These are phyloP conservation scores for Rhyacophila evoluta DNA, from an alignment of 2,888 invertebrate genomes.

Conservation along the genomic window DNA sequence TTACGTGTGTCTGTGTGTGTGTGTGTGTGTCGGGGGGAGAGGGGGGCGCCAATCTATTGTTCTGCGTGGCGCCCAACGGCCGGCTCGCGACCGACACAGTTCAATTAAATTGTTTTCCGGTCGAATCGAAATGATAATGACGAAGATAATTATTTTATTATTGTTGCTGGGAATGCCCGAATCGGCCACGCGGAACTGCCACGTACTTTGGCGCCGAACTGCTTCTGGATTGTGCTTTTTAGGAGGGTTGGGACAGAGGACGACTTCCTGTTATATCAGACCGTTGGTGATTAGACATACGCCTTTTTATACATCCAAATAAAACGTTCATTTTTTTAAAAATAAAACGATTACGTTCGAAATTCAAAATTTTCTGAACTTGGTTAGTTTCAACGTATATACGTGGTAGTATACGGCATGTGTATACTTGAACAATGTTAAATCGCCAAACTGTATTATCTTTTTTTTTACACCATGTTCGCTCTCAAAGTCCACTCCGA, in stretches of 20 bases:
- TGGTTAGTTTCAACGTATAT: too few relatives aligned
- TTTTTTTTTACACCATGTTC: too few relatives aligned
- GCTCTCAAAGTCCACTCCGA: too few relatives aligned
- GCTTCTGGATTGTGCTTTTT: neutral
- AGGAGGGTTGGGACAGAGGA: neutral
- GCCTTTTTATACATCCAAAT: too few relatives aligned
- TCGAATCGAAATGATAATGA: slow-evolving; percentile 12
- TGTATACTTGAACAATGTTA: too few relatives aligned
- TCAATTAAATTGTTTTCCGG: slow-evolving; percentile 22
- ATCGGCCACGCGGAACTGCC: slow-evolving; percentile 16
- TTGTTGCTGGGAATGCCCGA: neutral
- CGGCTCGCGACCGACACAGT: neutral
- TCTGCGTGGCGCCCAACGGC: slow-evolving; percentile 1
- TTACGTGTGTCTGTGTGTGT: too few relatives aligned
- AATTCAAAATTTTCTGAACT: too few relatives aligned
- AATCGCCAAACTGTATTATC: too few relatives aligned
- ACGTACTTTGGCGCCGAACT: neutral
- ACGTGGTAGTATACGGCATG: too few relatives aligned
- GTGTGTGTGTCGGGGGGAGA: neutral
- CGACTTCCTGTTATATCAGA: neutral
- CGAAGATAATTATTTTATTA: neutral
- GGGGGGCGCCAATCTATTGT: slow-evolving; percentile 17
- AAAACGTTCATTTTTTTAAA: too few relatives aligned
- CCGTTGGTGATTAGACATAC: neutral
- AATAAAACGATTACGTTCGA: too few relatives aligned